phyloP scores from a whole-genome alignment of 2,113 vertebrate species.

The Ceyx margarethae region DNA sequence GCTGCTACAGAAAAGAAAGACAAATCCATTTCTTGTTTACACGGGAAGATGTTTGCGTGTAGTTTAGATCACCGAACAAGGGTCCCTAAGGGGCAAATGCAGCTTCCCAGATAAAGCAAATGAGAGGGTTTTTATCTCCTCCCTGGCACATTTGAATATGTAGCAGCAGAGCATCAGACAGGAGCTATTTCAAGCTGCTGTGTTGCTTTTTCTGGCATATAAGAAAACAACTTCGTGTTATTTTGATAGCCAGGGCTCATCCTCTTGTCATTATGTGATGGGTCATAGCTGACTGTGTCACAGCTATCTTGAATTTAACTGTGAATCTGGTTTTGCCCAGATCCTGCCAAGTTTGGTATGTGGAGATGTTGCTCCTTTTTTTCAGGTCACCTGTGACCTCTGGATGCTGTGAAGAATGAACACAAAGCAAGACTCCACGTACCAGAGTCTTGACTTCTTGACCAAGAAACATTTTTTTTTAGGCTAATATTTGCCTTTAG shows the following conservation, averaged over 20 bases:
- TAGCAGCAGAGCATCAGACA: slow-evolving; percentile 32
- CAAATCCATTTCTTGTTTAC: background rate
- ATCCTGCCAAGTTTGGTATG: background rate
- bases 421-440: background rate
- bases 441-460: background rate
- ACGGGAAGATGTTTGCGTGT: background rate
- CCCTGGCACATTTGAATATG: slow-evolving; percentile 1
- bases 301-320: background rate
- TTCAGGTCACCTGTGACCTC: background rate
- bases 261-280: background rate
- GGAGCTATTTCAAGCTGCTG: slow-evolving; percentile 29
- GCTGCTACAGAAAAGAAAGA: background rate
- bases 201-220: background rate
- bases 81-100: background rate
- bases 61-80: background rate
- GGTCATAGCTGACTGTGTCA: background rate
- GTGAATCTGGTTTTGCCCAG: background rate
- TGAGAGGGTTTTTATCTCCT: slow-evolving; percentile 22
- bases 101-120: slow-evolving; percentile 25
- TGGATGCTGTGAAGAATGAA: background rate
- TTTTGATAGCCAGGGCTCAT: background rate
- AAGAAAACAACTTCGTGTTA: background rate
- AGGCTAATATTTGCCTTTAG: background rate
- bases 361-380: background rate
- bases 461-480: background rate